A percentile compares a stretch with the other conserved stretches of the same genome.
phyloP scores from a whole-genome alignment of 1,140 invertebrate genomes.

The Stegodyphus dumicola region DNA sequence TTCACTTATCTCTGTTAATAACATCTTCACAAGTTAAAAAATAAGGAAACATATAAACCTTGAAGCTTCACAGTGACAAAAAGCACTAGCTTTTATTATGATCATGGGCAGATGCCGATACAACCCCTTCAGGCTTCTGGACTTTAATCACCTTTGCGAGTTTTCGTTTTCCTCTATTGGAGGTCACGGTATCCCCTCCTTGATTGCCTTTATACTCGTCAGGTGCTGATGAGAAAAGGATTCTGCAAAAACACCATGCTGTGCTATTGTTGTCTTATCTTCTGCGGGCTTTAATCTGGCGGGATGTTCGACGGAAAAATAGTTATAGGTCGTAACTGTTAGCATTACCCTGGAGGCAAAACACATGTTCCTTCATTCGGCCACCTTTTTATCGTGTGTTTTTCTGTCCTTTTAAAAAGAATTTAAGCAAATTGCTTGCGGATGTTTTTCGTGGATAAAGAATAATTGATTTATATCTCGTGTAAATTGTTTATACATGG shows the following conservation, averaged over 20 bases:
- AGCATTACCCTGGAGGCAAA: neutral
- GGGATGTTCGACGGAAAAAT: neutral
- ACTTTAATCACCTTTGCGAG: conserved; percentile 14
- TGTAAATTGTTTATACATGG: too few species aligned
- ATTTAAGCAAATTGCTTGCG: too few species aligned
- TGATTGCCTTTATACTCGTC: conserved; percentile 26
- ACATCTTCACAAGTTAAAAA: too few species aligned
- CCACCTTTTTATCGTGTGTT: too few species aligned
- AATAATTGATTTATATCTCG: too few species aligned
- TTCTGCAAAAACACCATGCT: neutral
- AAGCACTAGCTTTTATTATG: too few species aligned
- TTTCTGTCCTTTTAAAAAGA: too few species aligned
- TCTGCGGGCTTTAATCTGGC: neutral
- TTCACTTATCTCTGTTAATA: conserved; percentile 1
- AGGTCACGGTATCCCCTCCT: conserved; percentile 12
- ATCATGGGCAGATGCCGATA: too few species aligned
- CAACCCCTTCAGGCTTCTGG: conserved; percentile 6
- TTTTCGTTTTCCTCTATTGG: neutral
- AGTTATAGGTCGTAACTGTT: neutral
- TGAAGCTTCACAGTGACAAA: too few species aligned
- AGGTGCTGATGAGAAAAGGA: neutral
- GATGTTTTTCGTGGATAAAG: too few species aligned
- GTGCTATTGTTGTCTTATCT: conserved; percentile 33
- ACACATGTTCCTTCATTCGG: too few species aligned
- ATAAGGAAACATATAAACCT: too few species aligned